phyloP scores from a whole-genome alignment of 1,140 invertebrate species.

The Diuraphis noxia region DNA sequence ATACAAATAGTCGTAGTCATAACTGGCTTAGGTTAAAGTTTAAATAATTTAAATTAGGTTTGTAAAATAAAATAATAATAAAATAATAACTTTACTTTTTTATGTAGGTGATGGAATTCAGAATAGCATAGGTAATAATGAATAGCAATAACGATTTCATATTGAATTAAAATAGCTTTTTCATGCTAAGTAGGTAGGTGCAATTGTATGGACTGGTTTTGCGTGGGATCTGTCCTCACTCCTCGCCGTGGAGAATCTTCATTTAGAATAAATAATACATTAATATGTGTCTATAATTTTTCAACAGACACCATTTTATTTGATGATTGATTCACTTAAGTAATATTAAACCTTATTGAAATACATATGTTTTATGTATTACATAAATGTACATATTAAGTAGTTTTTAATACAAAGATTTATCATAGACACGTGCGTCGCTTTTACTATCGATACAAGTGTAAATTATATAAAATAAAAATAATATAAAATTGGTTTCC shows the following conservation, averaged over 20 bases:
- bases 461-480: not conserved
- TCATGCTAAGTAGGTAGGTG: slow-evolving; percentile 46
- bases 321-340: not conserved
- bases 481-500: not conserved
- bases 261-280: not conserved
- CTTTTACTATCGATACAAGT: not conserved
- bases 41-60: slow-evolving; percentile 19
- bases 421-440: not conserved
- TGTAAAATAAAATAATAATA: not conserved
- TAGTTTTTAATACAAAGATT: not conserved
- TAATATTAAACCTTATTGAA: not conserved
- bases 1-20: not conserved
- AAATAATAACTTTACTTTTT: not conserved
- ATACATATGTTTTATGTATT: not conserved
- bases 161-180: slow-evolving; percentile 46
- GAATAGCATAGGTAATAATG: slow-evolving; percentile 30
- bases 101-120: slow-evolving; percentile 6
- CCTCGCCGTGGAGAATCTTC: slow-evolving; percentile 22
- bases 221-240: slow-evolving; percentile 45
- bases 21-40: not conserved
- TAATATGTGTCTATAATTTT: not conserved
- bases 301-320: not conserved
- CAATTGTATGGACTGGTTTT: slow-evolving; percentile 50
- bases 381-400: not conserved
- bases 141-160: slow-evolving; percentile 19